A percentile compares a stretch with the other conserved stretches of the same genome.
phyloP scores from a whole-genome alignment of 1,140 invertebrate species.

The Mamestra configurata region DNA sequence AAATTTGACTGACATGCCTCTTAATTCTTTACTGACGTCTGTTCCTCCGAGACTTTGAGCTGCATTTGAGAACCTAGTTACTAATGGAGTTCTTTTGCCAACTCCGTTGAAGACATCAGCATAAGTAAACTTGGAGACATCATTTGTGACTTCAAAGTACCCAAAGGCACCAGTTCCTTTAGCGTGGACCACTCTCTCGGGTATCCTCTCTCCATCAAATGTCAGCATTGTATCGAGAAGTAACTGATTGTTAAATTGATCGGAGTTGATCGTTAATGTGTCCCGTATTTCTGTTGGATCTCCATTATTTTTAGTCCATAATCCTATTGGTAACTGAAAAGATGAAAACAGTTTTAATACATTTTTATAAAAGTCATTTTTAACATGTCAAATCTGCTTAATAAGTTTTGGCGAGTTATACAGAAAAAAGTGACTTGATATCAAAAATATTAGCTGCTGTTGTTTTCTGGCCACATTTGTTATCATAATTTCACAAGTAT shows the following conservation, averaged over 20 bases:
- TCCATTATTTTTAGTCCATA: slow-evolving; percentile 90
- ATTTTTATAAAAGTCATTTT: background rate
- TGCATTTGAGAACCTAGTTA: slow-evolving; percentile 93
- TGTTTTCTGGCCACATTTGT: too few relatives aligned
- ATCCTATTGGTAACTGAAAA: slow-evolving; percentile 81
- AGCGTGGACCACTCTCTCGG: slow-evolving; percentile 97
- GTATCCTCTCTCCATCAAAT: slow-evolving; percentile 96
- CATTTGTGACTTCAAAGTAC: slow-evolving; percentile 97
- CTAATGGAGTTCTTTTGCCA: slow-evolving; percentile 94
- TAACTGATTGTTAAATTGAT: slow-evolving; percentile 90
- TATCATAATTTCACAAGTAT: too few relatives aligned
- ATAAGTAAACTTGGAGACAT: slow-evolving; percentile 95
- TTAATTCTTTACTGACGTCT: slow-evolving; percentile 91
- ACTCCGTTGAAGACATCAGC: slow-evolving; percentile 94
- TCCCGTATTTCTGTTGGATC: slow-evolving; percentile 91
- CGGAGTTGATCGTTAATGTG: slow-evolving; percentile 77
- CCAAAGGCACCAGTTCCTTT: slow-evolving; percentile 98
- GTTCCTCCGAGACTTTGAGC: slow-evolving; percentile 94
- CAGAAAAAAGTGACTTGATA: background rate
- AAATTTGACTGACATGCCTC: slow-evolving; percentile 91
- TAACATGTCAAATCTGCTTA: too few relatives aligned
- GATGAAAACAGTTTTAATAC: background rate
- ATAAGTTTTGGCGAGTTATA: background rate
- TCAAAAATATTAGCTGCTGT: background rate
- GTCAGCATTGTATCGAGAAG: slow-evolving; percentile 84